Evolutionary conservation across 1,140 invertebrate genomes (phyloP), one percentile per base, ranked within the genome.

Genomic region (Diorhabda carinulata): DNA sequence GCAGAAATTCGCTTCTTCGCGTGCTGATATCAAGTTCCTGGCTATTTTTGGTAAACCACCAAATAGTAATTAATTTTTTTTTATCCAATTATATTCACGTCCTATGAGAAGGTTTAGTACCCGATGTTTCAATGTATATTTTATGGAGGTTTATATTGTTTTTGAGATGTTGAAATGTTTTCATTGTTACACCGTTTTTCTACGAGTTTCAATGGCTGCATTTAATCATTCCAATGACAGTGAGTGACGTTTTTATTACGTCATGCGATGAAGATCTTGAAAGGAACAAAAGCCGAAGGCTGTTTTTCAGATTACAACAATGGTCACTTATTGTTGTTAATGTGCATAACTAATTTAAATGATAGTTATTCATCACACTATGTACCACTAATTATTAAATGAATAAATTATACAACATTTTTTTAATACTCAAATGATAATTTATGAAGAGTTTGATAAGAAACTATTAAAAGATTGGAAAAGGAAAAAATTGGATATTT

Each of bases 271-370:
- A 41, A 8, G 40, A 70, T 70, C 68, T 66, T 56, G 40, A 60
- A 66, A 57, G n/a, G 25, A 66, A 66, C 43, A 43, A 68, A 52
- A 61, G 64, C 59, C 64, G 67, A 72, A 69, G 70, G 67, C 62
- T 68, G 62, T 61, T 65, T 9, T 40, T 42, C 47, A n/a, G 25
- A 62, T 56, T 64, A 70, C 66, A 70, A 73, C 69, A 73, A 73
- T 73, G 63, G 60, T 63, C 61, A 73, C 63, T 58, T 64, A 70
- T 70, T 70, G 69, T 70, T 72, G 69, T 66, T 70, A 67, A 66
- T 62, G 65, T 59, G 72, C 72, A 73, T 73, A 71, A 71, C 72
- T 71, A 71, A 73, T 73, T 52, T 52, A 52, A 52, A 52, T 52
- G 47, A 3, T 52, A 52, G n/a, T 52, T 8, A 52, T 52, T 52